Percentiles rank a stretch among this genome's conserved stretches.
Evolutionary conservation across 2,797 vertebrate species (phyloP).

Genomic region (Clarias fuscus): DNA sequence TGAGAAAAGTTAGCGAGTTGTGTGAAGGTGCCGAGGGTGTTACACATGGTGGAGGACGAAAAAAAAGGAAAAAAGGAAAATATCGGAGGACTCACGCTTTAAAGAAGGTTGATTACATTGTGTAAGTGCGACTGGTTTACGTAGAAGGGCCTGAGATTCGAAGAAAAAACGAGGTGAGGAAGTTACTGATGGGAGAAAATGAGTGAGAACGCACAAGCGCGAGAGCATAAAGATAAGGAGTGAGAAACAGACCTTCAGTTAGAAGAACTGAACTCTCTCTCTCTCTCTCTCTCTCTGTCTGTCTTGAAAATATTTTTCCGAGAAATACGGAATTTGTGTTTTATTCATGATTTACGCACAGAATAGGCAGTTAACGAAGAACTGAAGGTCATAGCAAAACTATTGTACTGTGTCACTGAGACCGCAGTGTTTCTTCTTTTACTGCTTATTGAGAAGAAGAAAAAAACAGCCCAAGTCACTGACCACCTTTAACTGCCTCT

Average conservation of each 20-base stretch:
- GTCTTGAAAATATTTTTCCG: background rate
- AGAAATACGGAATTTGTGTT: background rate
- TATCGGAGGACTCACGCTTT: background rate
- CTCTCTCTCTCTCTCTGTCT: too few species aligned
- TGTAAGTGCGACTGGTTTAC: background rate
- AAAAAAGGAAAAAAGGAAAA: background rate
- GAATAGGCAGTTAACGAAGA: background rate
- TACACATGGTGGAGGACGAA: background rate
- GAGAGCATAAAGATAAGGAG: background rate
- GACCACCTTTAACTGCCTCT: background rate
- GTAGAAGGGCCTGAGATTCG: background rate
- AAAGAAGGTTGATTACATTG: constrained; percentile 10
- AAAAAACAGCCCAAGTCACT: background rate
- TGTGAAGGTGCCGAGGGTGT: background rate
- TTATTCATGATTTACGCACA: background rate
- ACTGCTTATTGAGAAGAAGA: background rate
- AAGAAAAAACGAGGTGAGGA: background rate
- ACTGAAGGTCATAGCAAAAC: background rate
- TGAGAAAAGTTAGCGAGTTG: background rate
- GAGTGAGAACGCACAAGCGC: background rate
- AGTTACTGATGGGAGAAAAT: background rate
- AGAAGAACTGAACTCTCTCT: too few species aligned
- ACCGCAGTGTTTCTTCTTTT: too few species aligned
- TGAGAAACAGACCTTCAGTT: background rate
- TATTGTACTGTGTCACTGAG: background rate